These are phyloP conservation scores for Sesamia inferens DNA, from an alignment of 2,888 invertebrate species.

Conservation along the genomic window DNA sequence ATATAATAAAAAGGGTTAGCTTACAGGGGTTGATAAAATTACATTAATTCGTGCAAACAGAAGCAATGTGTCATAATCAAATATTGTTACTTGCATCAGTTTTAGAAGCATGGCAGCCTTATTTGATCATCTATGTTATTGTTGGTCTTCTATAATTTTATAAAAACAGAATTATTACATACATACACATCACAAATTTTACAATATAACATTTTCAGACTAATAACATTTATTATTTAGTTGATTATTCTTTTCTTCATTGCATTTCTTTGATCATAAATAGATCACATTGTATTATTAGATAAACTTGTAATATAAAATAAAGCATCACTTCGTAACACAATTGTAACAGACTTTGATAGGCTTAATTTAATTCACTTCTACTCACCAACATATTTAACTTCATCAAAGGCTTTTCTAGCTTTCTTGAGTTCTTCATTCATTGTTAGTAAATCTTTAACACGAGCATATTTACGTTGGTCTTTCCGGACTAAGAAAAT, in stretches of 20 bases:
- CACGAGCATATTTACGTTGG: slow-evolving; percentile 98
- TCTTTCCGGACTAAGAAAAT: slow-evolving; percentile 99
- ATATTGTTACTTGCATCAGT: slow-evolving; percentile 88
- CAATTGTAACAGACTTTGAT: neutral
- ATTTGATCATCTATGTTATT: slow-evolving; percentile 83
- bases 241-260: slow-evolving; percentile 17
- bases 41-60: slow-evolving; percentile 72
- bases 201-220: neutral
- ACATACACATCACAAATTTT: slow-evolving; percentile 18
- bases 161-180: slow-evolving; percentile 71
- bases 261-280: slow-evolving; percentile 1
- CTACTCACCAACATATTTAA: slow-evolving; percentile 96
- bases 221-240: slow-evolving; percentile 11
- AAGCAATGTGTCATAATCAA: slow-evolving; percentile 82
- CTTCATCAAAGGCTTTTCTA: slow-evolving; percentile 99
- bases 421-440: slow-evolving; percentile 99
- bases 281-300: slow-evolving; percentile 4
- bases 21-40: slow-evolving; percentile 13
- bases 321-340: slow-evolving; percentile 9
- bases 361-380: neutral
- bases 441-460: slow-evolving; percentile 99
- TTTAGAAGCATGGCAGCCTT: slow-evolving; percentile 84
- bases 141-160: slow-evolving; percentile 88
- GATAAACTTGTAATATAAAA: neutral
- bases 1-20: slow-evolving; percentile 29